Percentiles rank a stretch among this genome's conserved stretches.
Evolutionary conservation across 2,888 invertebrate genomes (phyloP).

Genomic region (Coecobrya sp.): DNA sequence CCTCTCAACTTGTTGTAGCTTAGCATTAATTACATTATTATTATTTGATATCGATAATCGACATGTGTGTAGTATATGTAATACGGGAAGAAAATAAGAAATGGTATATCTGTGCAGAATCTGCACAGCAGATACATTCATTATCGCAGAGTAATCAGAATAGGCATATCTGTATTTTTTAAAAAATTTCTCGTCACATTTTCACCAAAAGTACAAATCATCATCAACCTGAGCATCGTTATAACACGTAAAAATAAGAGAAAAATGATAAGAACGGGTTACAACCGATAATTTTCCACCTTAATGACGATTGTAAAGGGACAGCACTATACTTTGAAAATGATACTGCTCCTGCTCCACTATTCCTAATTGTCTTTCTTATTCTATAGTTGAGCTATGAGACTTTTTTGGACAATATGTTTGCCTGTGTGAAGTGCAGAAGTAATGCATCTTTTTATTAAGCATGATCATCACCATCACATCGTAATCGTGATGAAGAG

Average conservation of each 20-base stretch:
- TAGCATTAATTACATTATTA: slow-evolving; percentile 47
- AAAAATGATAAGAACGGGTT: not conserved
- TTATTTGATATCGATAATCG: not conserved
- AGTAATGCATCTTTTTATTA: slow-evolving; percentile 33
- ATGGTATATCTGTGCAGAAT: not conserved
- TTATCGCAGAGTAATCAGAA: too few relatives aligned
- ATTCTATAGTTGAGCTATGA: not conserved
- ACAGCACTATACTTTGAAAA: not conserved
- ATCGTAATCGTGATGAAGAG: slow-evolving; percentile 31
- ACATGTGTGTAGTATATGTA: not conserved
- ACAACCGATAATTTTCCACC: not conserved
- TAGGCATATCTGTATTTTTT: not conserved
- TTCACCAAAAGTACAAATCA: too few relatives aligned
- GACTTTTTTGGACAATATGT: not conserved
- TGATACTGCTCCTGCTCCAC: not conserved
- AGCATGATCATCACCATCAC: slow-evolving; percentile 9
- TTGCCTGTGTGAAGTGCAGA: not conserved
- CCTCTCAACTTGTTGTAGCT: not conserved
- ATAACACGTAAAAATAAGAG: not conserved
- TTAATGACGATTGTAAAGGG: not conserved
- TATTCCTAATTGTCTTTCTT: not conserved
- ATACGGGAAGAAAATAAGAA: not conserved
- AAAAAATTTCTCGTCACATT: not conserved
- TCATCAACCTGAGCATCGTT: too few relatives aligned
- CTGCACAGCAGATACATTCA: too few relatives aligned